Evolutionary conservation across 2,888 invertebrate genomes (phyloP).

Genomic region (Caenorhabditis imperialis): DNA sequence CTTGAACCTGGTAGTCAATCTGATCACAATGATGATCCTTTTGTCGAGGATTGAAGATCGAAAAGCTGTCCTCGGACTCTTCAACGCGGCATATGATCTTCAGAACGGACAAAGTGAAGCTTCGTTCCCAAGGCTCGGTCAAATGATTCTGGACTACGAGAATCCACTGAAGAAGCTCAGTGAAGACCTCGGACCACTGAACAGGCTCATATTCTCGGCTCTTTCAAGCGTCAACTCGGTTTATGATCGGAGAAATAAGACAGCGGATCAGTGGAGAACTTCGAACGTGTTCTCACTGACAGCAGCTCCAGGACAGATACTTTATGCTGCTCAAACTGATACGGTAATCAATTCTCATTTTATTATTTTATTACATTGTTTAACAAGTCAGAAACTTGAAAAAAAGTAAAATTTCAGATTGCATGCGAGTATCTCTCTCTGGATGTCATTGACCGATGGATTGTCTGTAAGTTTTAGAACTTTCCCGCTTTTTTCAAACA

Average conservation of each 20-base stretch:
- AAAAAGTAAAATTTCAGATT: constrained; percentile 81
- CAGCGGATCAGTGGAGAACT: constrained; percentile 91
- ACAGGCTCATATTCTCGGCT: constrained; percentile 88
- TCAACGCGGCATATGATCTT: constrained; percentile 97
- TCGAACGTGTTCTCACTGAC: constrained; percentile 86
- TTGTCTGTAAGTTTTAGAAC: constrained; percentile 85
- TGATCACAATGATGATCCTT: constrained; percentile 95
- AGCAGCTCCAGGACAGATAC: constrained; percentile 92
- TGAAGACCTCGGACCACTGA: constrained; percentile 96
- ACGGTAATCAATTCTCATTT: constrained; percentile 80
- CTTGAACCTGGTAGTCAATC: constrained; percentile 92
- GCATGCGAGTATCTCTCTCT: constrained; percentile 97
- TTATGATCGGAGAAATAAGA: constrained; percentile 90
- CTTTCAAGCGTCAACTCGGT: constrained; percentile 90
- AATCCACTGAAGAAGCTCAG: constrained; percentile 93
- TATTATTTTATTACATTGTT: too few relatives aligned
- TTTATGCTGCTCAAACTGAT: constrained; percentile 94
- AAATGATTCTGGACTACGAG: constrained; percentile 98
- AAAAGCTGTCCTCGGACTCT: constrained; percentile 92
- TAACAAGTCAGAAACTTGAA: not conserved
- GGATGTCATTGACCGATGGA: constrained; percentile 96
- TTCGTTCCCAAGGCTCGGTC: constrained; percentile 92
- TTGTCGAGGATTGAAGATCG: constrained; percentile 97
- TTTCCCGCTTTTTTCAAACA: not conserved
- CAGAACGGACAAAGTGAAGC: constrained; percentile 85